These are phyloP conservation scores for Poicephalus gulielmi DNA, from an alignment of 2,113 vertebrate species.

Conservation along the genomic window DNA sequence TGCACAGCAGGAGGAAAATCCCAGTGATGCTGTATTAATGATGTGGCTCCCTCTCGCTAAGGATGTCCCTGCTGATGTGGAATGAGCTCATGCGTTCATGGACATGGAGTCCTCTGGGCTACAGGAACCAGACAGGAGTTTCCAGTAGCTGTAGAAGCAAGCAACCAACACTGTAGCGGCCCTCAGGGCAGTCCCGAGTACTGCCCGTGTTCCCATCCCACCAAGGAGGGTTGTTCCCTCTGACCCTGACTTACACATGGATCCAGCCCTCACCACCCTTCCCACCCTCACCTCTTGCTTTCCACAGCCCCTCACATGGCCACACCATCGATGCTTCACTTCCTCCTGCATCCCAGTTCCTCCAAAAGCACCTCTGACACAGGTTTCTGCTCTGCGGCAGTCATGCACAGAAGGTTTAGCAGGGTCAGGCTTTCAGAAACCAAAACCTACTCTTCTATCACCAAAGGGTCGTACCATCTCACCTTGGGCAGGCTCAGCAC, in stretches of 20 bases:
- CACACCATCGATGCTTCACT: rapidly evolving
- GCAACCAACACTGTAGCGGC: not conserved
- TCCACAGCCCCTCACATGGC: not conserved
- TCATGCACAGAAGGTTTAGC: not conserved
- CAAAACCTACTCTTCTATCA: not conserved
- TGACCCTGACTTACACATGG: rapidly evolving
- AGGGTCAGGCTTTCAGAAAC: not conserved
- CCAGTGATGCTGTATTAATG: rapidly evolving
- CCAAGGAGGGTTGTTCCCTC: rapidly evolving
- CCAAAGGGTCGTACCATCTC: not conserved
- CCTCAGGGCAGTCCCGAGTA: rapidly evolving
- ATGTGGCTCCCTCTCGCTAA: not conserved
- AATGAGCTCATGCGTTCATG: rapidly evolving
- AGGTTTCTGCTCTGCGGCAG: not conserved
- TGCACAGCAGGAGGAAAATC: not conserved
- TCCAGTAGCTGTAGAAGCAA: not conserved
- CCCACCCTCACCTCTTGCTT: rapidly evolving
- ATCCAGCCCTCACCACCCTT: not conserved
- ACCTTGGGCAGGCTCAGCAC: not conserved
- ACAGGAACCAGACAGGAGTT: not conserved
- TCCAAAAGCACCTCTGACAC: not conserved
- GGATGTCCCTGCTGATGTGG: rapidly evolving
- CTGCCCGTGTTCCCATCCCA: not conserved
- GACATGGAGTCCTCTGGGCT: rapidly evolving
- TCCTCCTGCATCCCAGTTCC: not conserved